Evolutionary conservation across 2,888 invertebrate species (phyloP).

Genomic region (Plagodis pulveraria): DNA sequence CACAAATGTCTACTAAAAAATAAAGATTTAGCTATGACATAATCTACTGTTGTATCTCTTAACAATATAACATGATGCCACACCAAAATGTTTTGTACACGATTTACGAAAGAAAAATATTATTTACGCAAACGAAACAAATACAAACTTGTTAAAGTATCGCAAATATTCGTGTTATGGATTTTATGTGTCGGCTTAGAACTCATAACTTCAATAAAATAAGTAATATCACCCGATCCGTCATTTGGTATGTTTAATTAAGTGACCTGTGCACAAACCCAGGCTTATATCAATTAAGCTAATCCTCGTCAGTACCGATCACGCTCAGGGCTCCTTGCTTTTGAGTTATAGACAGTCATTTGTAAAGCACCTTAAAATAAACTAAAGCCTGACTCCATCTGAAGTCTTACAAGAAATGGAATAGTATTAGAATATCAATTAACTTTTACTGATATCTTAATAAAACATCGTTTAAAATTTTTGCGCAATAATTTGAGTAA

Average conservation of each 20-base stretch:
- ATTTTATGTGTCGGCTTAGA: too few species aligned
- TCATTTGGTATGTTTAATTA: conserved; percentile 8
- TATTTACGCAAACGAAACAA: too few species aligned
- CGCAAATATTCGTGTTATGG: too few species aligned
- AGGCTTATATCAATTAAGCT: conserved; percentile 6
- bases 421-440: conserved; percentile 38
- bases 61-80: too few species aligned
- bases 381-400: conserved; percentile 24
- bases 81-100: too few species aligned
- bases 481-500: conserved; percentile 37
- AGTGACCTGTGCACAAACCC: neutral
- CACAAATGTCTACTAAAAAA: too few species aligned
- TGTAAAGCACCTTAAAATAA: conserved; percentile 18
- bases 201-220: too few species aligned
- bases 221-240: too few species aligned
- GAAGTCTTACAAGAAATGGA: conserved; percentile 36
- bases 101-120: too few species aligned
- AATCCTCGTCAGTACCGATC: conserved; percentile 5
- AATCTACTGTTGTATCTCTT: too few species aligned
- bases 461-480: conserved; percentile 35
- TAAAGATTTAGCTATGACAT: too few species aligned
- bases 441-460: conserved; percentile 38
- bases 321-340: conserved; percentile 9
- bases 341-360: conserved; percentile 14
- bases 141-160: too few species aligned